phyloP scores from a whole-genome alignment of 1,140 invertebrate genomes.

The Sarcophaga peregrina region DNA sequence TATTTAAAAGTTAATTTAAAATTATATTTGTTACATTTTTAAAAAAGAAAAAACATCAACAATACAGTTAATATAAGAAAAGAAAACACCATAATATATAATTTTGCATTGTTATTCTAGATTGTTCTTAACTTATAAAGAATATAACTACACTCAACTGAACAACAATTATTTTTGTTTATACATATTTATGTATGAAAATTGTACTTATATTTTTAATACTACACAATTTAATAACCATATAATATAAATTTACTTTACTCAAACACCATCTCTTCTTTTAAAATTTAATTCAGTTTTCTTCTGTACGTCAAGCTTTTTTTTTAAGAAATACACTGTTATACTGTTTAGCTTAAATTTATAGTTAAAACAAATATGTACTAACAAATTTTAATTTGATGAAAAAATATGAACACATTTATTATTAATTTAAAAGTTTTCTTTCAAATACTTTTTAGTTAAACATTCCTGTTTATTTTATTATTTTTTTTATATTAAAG shows the following conservation, averaged over 20 bases:
- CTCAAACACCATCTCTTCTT: background rate
- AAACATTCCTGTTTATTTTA: background rate
- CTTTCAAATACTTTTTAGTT: background rate
- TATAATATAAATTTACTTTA: background rate
- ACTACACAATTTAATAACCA: background rate
- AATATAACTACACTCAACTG: background rate
- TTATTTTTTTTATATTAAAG: background rate
- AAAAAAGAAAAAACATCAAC: conserved; percentile 9
- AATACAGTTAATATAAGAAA: background rate
- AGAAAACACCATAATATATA: background rate
- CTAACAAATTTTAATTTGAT: conserved; percentile 18
- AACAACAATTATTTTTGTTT: background rate
- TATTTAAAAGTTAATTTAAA: background rate
- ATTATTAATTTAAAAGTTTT: background rate
- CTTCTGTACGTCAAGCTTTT: background rate
- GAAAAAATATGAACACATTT: background rate
- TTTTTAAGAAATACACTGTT: background rate
- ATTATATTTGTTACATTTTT: conserved; percentile 31
- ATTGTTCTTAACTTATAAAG: conserved; percentile 26
- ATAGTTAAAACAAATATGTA: background rate
- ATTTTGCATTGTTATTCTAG: conserved; percentile 40
- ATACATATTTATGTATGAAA: conserved; percentile 19
- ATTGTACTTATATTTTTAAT: conserved; percentile 28
- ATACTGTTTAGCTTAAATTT: conserved; percentile 9
- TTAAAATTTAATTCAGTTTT: background rate